These are phyloP conservation scores for Caenorhabditis tropicalis DNA, from an alignment of 1,140 invertebrate species.

Conservation along the genomic window DNA sequence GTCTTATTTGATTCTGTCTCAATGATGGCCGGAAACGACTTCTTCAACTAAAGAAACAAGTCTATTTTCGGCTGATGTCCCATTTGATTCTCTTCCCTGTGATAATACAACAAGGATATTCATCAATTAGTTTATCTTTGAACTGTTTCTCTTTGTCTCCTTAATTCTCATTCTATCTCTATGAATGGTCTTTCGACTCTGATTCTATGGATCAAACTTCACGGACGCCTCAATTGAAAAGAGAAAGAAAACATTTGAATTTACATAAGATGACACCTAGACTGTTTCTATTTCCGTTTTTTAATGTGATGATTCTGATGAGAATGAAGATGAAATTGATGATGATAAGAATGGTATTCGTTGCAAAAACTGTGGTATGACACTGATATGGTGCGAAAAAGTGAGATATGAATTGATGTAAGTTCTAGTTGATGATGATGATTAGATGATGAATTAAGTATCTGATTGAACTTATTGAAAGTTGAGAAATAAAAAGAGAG, in stretches of 20 bases:
- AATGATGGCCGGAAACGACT: conserved; percentile 29
- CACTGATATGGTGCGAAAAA: conserved; percentile 2
- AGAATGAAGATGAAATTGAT: background rate
- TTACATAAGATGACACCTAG: background rate
- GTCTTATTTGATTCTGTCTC: conserved; percentile 36
- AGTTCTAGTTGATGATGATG: background rate
- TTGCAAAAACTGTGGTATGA: background rate
- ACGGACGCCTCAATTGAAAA: background rate
- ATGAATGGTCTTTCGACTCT: background rate
- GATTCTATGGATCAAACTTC: background rate
- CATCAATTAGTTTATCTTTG: conserved; percentile 15
- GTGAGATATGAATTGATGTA: background rate
- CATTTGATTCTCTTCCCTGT: background rate
- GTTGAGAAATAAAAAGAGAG: background rate
- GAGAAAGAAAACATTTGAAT: background rate
- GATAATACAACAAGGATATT: background rate
- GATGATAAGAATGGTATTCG: background rate
- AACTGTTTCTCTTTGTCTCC: background rate
- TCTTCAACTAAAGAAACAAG: conserved; percentile 21
- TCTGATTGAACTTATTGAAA: conserved; percentile 19
- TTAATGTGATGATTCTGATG: background rate
- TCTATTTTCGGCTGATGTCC: conserved; percentile 2
- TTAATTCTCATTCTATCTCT: background rate
- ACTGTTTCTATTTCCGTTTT: background rate
- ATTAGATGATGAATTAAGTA: background rate